Conservation (phyloP, 2,113 vertebrate genomes). For the Xiphophorus hellerii region DNA sequence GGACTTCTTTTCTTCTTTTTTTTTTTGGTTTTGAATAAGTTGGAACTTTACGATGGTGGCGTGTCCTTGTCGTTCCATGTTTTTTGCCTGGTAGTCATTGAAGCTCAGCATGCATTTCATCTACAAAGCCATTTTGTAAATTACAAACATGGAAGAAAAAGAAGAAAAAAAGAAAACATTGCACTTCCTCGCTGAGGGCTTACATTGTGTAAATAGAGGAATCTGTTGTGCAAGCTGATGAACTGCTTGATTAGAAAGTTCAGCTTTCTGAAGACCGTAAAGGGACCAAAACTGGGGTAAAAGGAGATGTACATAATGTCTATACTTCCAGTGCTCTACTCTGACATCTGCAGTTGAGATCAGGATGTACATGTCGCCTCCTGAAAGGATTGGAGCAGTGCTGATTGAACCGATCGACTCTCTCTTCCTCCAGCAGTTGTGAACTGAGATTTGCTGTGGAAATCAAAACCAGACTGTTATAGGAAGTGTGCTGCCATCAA, state of each 20-base stretch:
- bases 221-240: constrained; percentile 54
- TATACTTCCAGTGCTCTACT: constrained; percentile 79
- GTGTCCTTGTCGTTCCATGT: constrained; percentile 79
- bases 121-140: constrained; percentile 81
- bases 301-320: constrained; percentile 85
- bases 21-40: constrained; percentile 38
- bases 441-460: constrained; percentile 80
- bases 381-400: constrained; percentile 58
- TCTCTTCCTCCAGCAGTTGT: constrained; percentile 77
- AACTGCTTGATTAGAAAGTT: constrained; percentile 48
- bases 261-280: constrained; percentile 62
- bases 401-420: constrained; percentile 72
- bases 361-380: constrained; percentile 78
- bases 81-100: constrained; percentile 81
- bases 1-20: constrained; percentile 25
- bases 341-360: constrained; percentile 77
- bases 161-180: constrained; percentile 67
- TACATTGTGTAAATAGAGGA: constrained; percentile 81
- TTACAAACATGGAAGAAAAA: constrained; percentile 45
- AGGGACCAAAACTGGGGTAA: constrained; percentile 74
- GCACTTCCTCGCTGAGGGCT: constrained; percentile 82
- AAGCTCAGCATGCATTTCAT: constrained; percentile 88
- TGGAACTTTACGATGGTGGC: constrained; percentile 78
- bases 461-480: constrained; percentile 83
- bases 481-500: constrained; percentile 73